Percentiles rank a stretch among this genome's conserved stretches.
Conservation (phyloP, 2,797 vertebrate genomes). For the Acanthopagrus latus region DNA sequence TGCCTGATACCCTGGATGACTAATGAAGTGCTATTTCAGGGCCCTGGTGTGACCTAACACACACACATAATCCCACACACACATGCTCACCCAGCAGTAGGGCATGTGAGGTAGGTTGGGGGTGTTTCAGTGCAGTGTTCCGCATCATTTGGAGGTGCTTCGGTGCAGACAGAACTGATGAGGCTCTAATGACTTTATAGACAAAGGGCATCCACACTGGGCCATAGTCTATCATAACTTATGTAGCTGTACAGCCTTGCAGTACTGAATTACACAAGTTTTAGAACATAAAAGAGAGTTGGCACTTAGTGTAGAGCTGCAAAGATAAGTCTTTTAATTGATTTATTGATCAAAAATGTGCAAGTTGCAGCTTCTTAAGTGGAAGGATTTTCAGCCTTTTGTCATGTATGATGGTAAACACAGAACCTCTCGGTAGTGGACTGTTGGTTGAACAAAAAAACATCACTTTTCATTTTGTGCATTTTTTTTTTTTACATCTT, state of each 20-base stretch:
- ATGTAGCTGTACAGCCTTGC: slow-evolving; percentile 20
- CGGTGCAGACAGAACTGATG: slow-evolving; percentile 82
- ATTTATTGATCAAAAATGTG: too few relatives aligned
- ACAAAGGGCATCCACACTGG: slow-evolving; percentile 77
- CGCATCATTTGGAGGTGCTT: slow-evolving; percentile 83
- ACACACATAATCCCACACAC: slow-evolving; percentile 55
- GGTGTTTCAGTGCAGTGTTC: slow-evolving; percentile 73
- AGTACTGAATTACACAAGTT: too few relatives aligned
- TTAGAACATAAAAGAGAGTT: slow-evolving; percentile 17
- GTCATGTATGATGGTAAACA: too few relatives aligned
- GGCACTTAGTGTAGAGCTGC: slow-evolving; percentile 8
- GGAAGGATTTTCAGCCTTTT: too few relatives aligned
- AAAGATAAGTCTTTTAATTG: too few relatives aligned
- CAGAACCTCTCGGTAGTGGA: too few relatives aligned
- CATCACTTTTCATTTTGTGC: too few relatives aligned
- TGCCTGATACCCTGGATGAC: slow-evolving; percentile 77
- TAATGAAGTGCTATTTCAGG: slow-evolving; percentile 87
- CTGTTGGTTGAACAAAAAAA: too few relatives aligned
- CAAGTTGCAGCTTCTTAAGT: too few relatives aligned
- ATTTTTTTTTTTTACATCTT: too few relatives aligned
- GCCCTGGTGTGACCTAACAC: slow-evolving; percentile 74
- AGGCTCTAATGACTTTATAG: slow-evolving; percentile 84
- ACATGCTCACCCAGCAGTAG: slow-evolving; percentile 62
- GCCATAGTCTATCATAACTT: slow-evolving; percentile 55
- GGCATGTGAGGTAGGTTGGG: slow-evolving; percentile 59